Percentiles rank a stretch among this genome's conserved stretches.
Conservation (phyloP, 2,888 invertebrate genomes). For the Machimus atricapillus region DNA sequence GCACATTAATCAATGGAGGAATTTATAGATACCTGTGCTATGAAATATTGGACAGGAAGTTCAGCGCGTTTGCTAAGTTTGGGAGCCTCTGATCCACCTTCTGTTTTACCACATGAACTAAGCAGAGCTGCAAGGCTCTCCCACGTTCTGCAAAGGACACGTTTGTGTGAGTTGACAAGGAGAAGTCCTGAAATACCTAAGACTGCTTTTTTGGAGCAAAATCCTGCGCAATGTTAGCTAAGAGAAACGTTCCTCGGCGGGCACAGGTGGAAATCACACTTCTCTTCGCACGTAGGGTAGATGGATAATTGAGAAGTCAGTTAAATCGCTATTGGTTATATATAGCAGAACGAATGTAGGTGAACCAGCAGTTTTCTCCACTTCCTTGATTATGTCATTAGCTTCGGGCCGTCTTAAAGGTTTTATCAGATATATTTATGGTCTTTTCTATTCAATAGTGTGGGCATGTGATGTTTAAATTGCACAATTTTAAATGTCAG, state of each 20-base stretch:
- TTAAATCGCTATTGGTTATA: slow-evolving; percentile 16
- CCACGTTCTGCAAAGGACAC: not conserved
- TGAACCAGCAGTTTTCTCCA: slow-evolving; percentile 23
- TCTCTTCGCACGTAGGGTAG: not conserved
- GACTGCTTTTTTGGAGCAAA: not conserved
- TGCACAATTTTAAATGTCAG: not conserved
- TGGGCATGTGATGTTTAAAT: not conserved
- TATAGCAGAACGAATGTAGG: slow-evolving; percentile 8
- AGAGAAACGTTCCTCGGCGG: not conserved
- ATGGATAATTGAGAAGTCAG: slow-evolving; percentile 19
- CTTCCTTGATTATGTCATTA: slow-evolving; percentile 37
- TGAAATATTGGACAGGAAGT: slow-evolving; percentile 8
- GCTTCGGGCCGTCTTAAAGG: slow-evolving; percentile 15
- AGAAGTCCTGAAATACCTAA: not conserved
- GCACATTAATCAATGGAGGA: slow-evolving; percentile 24
- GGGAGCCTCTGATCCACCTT: not conserved
- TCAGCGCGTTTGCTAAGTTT: not conserved
- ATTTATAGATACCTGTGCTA: slow-evolving; percentile 24
- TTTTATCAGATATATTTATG: slow-evolving; percentile 30
- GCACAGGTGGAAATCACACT: not conserved
- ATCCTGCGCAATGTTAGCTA: not conserved
- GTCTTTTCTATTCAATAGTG: not conserved
- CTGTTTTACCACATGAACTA: not conserved
- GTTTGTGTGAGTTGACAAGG: not conserved
- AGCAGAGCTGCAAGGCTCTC: not conserved